Evolutionary conservation across 2,888 invertebrate genomes (phyloP), one percentile per base, ranked within the genome.

Genomic region (Drosophila crucigera): DNA sequence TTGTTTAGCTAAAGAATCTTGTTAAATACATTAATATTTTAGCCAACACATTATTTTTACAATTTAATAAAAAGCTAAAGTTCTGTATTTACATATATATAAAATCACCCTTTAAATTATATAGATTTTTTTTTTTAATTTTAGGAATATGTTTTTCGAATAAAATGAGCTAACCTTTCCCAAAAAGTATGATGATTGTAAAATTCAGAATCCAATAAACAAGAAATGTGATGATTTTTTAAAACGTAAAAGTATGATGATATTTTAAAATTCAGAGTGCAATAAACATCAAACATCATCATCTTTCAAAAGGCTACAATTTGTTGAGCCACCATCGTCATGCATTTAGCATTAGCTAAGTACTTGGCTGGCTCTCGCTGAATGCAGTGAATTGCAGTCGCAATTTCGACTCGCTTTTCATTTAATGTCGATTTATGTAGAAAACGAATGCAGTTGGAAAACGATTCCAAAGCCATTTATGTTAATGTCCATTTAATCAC

Each of bases 381-480:
- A 33, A 22, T 64, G 49, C 43, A 63, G 47, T 58, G 68, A 56
- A 56, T 31, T 61, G 65, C 65, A 47, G 47, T 37, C 37, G 52
- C 52, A 62, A 80, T 72, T 47, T 69, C 41, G 66, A 33, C 39
- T 66, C 66, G 62, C 70, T 79, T 82, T 80, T 76, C 83, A 73
- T 71, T 83, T 80, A 70, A 81, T 71, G 73, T 68, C 64, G 54
- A 53, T 67, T 80, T 70, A 71, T 80, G 61, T 77, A 54, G 69
- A 68, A 80, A 83, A 71, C 39, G 55, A 77, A 65, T 58, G 68
- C 73, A 80, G 77, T 76, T 81, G 35, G 31, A 79, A 82, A 76
- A 49, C 67, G 67, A 71, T 79, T 75, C 64, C 49, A 66, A 41
- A 47, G 68, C 59, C 49, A 54, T 59, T 78, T 75, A 54, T 31